Conservation (phyloP, 2,797 vertebrate genomes). For the Sebastes flavidus region DNA sequence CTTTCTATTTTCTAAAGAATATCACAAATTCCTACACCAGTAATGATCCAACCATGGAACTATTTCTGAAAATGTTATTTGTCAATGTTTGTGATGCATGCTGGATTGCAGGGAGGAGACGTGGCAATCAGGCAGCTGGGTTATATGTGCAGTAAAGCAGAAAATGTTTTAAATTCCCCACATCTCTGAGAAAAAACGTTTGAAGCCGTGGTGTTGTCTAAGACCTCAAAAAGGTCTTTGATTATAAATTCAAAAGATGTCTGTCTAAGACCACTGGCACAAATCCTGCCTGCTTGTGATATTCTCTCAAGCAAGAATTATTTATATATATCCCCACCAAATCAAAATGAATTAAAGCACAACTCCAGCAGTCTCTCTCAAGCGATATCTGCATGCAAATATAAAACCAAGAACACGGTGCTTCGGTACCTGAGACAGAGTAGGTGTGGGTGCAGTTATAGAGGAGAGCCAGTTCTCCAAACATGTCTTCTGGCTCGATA, state of each 20-base stretch:
- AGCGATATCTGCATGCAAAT: not conserved
- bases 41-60: not conserved
- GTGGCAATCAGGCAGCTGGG: not conserved
- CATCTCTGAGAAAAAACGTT: slow-evolving; percentile 38
- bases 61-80: not conserved
- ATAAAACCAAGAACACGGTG: not conserved
- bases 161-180: slow-evolving; percentile 46
- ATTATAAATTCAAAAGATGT: slow-evolving; percentile 59
- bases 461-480: slow-evolving; percentile 79
- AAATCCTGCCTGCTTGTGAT: slow-evolving; percentile 21
- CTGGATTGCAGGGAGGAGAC: slow-evolving; percentile 5
- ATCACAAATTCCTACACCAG: not conserved
- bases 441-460: slow-evolving; percentile 72
- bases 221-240: slow-evolving; percentile 58
- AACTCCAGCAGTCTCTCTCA: not conserved
- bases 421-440: slow-evolving; percentile 76
- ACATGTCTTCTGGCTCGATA: slow-evolving; percentile 70
- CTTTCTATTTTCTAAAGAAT: slow-evolving; percentile 20
- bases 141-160: not conserved
- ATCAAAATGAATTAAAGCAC: slow-evolving; percentile 13
- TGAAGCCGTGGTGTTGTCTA: slow-evolving; percentile 41
- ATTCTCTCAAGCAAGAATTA: slow-evolving; percentile 29
- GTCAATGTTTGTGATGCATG: not conserved
- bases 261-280: slow-evolving; percentile 30
- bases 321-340: slow-evolving; percentile 20